Base-by-base conservation (phyloP, 1,140 invertebrate species). In the Nasonia vitripennis region DNA sequence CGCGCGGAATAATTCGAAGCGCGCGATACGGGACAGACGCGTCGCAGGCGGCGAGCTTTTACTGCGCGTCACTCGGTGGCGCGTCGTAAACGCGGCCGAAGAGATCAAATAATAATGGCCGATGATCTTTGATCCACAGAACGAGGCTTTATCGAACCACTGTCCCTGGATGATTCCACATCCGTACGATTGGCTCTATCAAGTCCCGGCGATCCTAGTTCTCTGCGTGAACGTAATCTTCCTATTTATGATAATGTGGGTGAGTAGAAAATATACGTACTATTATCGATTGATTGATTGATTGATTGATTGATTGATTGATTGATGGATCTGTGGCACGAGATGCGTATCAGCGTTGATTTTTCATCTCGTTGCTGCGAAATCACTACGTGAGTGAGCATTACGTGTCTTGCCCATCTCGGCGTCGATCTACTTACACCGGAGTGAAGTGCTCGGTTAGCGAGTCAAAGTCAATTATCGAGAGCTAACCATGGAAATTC, bases 231-330 rank as follows among this genome's bases (percentile, higher is more conserved):
- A 99, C 91, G 94, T 98, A 2, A 94, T 98, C 81, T 98, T 99
- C 92, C 95, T 99, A 37, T 94, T 96, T 88, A 96, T 96, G 92
- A 98, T 99, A 88, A 98, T 99, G 96, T 98, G 97, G 97, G 97
- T 97, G 88, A 95, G 96, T 95, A 79, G 14, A 27, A 55, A 74
- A 70, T 37, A 23, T 62, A 31, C 11, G 23, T 5, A 17, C 27
- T n/a, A 70, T 70, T 70, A 23, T 70, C 67, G 9, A 31, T 74
- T 10, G n/a, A 74, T 74, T 0, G 78, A 37, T 81, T 3, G 67
- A 48, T 27, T 27, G 27, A 27, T 27, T 27, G 27, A 27, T 27
- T 27, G 27, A 27, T 27, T 27, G 27, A 27, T 45, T 70, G 10
- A 48, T 79, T 2, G 23, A 79, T 41, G 10, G 41, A 34, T 34